Evolutionary conservation across 2,797 vertebrate species (phyloP), one percentile per base, ranked within the genome.

Genomic region (Neomorphus geoffroyi): DNA sequence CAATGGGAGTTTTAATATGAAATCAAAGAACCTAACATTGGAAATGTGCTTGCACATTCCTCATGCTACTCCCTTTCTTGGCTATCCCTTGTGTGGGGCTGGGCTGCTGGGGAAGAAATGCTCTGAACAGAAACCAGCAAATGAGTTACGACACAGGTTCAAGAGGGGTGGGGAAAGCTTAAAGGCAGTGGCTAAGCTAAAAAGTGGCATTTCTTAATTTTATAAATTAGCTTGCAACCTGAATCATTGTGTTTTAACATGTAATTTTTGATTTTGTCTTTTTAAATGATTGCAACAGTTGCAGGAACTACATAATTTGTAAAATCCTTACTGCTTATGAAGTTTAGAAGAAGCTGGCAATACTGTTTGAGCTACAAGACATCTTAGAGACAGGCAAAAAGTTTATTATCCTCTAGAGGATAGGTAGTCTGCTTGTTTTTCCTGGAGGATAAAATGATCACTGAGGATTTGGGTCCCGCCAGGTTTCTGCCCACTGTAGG

Each of bases 51-150:
- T 75, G n/a, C 39, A 15, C 22, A 10, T 65, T 41, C 28, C 11
- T 90, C 24, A 1, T 51, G 64, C 41, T 57, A 1, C 24, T 90
- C 41, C 33, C 7, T 58, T 81, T 70, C 62, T 17, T 30, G 32
- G 18, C 54, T 0, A 0, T 50, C 24, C 53, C 48, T 75, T 50
- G 43, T 24, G 6, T 4, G 10, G n/a, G 32, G 7, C 50, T 37
- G 75, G 14, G 9, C 45, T 71, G 21, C 1, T 4, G 7, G 7
- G 21, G 18, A 28, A 35, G 30, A 33, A 67, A 72, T 9, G 13
- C 57, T 56, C 19, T 32, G 46, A 72, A 46, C 14, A 46, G 74
- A 86, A 92, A 69, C 14, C 11, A 65, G 45, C 41, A 78, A 6
- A 13, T 28, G 56, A 14, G 4, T 92, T 79, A 17, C 19, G 35